phyloP scores from a whole-genome alignment of 1,140 invertebrate genomes.

The Arion vulgaris region DNA sequence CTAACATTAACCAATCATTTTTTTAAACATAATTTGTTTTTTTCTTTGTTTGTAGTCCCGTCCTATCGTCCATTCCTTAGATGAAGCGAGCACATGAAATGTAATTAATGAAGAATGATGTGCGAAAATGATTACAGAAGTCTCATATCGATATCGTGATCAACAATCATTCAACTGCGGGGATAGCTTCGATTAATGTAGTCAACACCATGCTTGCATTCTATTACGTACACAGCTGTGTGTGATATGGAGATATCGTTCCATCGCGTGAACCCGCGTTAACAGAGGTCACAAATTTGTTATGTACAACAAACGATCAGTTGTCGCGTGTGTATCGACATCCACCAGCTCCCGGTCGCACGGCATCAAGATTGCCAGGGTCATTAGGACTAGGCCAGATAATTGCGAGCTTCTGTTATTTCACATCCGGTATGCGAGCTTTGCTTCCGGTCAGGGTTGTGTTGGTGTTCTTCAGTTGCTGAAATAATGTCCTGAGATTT shows the following conservation, averaged over 20 bases:
- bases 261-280: background rate
- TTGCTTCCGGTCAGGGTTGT: conserved; percentile 23
- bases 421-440: conserved; percentile 20
- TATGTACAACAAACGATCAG: conserved; percentile 30
- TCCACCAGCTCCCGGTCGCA: background rate
- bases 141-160: background rate
- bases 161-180: background rate
- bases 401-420: conserved; percentile 29
- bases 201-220: background rate
- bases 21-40: too few relatives aligned
- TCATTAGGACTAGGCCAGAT: conserved; percentile 24
- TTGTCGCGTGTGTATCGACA: conserved; percentile 26
- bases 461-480: conserved; percentile 7
- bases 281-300: conserved; percentile 23
- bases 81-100: too few relatives aligned
- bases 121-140: background rate
- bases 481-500: conserved; percentile 2
- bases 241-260: background rate
- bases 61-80: too few relatives aligned
- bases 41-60: too few relatives aligned
- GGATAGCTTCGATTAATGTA: background rate
- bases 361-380: conserved; percentile 29
- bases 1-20: too few relatives aligned
- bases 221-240: background rate
- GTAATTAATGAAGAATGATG: too few relatives aligned